A percentile compares a stretch with the other conserved stretches of the same genome.
phyloP scores from a whole-genome alignment of 2,113 vertebrate species.

The Tapirus terrestris region DNA sequence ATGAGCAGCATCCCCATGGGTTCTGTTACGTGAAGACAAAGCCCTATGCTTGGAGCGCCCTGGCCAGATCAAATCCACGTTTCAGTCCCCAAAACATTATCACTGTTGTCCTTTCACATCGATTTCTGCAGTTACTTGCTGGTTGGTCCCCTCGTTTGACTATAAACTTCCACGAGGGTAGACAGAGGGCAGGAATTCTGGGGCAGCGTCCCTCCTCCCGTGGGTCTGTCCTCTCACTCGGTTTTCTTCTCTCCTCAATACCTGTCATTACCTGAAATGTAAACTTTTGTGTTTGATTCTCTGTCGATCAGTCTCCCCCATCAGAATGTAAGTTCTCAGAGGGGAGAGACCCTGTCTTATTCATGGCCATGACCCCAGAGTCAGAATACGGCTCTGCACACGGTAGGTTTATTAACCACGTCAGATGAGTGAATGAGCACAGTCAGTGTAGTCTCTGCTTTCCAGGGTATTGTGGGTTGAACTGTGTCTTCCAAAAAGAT shows the following conservation, averaged over 20 bases:
- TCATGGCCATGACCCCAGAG: neutral
- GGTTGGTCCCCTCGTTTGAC: neutral
- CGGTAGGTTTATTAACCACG: too few relatives aligned
- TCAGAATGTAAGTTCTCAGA: neutral
- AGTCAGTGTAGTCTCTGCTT: neutral
- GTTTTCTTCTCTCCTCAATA: neutral
- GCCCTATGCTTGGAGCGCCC: neutral
- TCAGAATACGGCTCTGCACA: too few relatives aligned
- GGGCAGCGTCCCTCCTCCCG: rapidly evolving
- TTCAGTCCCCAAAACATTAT: rapidly evolving
- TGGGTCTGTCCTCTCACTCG: rapidly evolving
- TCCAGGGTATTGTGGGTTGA: neutral
- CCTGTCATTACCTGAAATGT: neutral
- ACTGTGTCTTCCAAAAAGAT: neutral
- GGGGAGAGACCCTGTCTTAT: neutral
- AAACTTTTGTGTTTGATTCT: neutral
- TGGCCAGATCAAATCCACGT: rapidly evolving
- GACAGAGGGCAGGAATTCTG: neutral
- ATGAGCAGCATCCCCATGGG: rapidly evolving
- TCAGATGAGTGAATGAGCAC: neutral
- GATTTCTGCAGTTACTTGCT: neutral
- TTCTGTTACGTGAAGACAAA: neutral
- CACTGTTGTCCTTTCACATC: too few relatives aligned
- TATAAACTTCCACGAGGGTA: too few relatives aligned
- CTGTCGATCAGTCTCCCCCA: neutral